Percentiles rank a stretch among this genome's conserved stretches.
Evolutionary conservation across 2,888 invertebrate genomes (phyloP).

Genomic region (Nephrocerus scutellatus): DNA sequence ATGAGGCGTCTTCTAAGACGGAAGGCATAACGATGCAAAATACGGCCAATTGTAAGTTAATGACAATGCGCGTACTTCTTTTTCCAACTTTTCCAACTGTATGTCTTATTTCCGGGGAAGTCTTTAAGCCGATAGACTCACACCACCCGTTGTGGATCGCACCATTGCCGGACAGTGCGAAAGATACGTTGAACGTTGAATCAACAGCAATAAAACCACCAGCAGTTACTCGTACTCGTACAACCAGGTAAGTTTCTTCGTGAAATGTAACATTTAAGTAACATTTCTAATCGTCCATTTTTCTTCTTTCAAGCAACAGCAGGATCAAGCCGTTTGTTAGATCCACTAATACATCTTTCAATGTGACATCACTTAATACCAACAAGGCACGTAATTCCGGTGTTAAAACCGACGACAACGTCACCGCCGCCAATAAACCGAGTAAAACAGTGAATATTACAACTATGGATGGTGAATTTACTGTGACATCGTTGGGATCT

Average conservation of each 20-base stretch:
- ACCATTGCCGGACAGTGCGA: conserved; percentile 65
- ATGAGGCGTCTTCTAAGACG: too few relatives aligned
- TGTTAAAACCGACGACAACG: conserved; percentile 18
- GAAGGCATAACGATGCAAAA: too few relatives aligned
- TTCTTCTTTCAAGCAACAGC: conserved; percentile 21
- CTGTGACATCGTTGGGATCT: conserved; percentile 93
- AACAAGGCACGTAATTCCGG: conserved; percentile 17
- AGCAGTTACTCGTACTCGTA: too few relatives aligned
- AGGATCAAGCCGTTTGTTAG: conserved; percentile 14
- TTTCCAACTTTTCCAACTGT: too few relatives aligned
- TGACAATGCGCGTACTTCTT: too few relatives aligned
- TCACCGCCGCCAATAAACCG: conserved; percentile 47
- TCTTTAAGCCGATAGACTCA: conserved; percentile 50
- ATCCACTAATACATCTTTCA: too few relatives aligned
- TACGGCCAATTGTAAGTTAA: too few relatives aligned
- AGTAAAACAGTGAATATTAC: conserved; percentile 91
- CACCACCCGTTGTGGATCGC: conserved; percentile 67
- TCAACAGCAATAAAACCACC: too few relatives aligned
- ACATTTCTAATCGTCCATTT: not conserved
- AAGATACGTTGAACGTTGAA: conserved; percentile 64
- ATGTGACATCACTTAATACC: too few relatives aligned
- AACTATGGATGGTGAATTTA: conserved; percentile 93
- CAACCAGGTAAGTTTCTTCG: too few relatives aligned
- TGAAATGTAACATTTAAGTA: too few relatives aligned
- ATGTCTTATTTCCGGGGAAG: conserved; percentile 47